Base-by-base conservation (phyloP, 2,113 vertebrate genomes). In the Scartelaos histophorus region DNA sequence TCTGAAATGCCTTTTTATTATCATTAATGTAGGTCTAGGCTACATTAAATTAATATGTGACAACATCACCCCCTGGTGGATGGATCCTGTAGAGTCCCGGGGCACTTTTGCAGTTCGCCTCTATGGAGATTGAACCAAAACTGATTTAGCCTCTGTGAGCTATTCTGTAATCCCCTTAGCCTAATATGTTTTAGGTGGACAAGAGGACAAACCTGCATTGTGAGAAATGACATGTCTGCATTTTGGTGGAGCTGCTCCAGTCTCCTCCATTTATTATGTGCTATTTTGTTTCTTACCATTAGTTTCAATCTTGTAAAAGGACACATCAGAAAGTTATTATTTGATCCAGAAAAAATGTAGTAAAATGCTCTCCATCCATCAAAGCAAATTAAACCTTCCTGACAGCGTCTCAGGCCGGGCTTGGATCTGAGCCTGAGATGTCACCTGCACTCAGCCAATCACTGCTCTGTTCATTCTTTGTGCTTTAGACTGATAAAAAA, bases 11-110 rank as follows among this genome's bases (percentile, higher is more conserved):
- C 47, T 17, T 16, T 6, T 51, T 51, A 19, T 51, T 51, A 17
- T 51, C 47, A 19, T 51, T 51, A 17, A 7, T 7, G 16, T 19
- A 51, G 47, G 15, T 0, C 47, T 51, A 43, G 38, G 38, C 7
- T 43, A 43, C 38, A 43, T 7, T 43, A 43, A 43, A 43, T 1
- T 19, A 76, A 80, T 75, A 51, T 74, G 70, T 77, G 82, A 74
- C 89, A 86, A 87, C 73, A 88, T 73, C 82, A 68, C 90, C 89
- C 84, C 83, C 90, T 88, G 77, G 81, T 88, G 89, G 89, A 76
- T 68, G 67, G 25, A 74, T 65, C 19, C 38, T n/a, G 17, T 3
- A 19, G 66, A 13, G 17, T 66, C 62, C 74, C 47, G 22, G 70
- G 66, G 75, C 69, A 47, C 34, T 64, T 71, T 71, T 1, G 38